Evolutionary conservation across 2,797 vertebrate genomes (phyloP).

Genomic region (Galago senegalensis): DNA sequence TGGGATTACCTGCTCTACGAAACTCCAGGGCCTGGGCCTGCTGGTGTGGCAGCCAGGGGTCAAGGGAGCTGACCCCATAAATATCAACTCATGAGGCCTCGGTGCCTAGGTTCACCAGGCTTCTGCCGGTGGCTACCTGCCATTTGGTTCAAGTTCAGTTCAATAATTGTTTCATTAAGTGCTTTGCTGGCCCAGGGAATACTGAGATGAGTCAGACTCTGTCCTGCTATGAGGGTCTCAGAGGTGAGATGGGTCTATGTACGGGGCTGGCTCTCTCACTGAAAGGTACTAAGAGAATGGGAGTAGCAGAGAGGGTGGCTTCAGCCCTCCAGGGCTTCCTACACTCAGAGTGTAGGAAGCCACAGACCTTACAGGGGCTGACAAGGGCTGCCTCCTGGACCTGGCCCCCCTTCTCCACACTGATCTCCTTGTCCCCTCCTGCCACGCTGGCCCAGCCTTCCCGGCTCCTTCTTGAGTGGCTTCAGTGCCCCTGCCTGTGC

Average conservation of each 20-base stretch:
- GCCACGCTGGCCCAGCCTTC: neutral
- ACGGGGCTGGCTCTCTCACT: neutral
- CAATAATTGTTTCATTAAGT: neutral
- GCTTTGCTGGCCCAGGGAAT: neutral
- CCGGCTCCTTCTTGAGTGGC: neutral
- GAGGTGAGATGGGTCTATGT: neutral
- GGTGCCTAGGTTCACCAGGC: neutral
- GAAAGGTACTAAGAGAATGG: neutral
- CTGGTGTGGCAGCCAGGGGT: neutral
- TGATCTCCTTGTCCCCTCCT: neutral
- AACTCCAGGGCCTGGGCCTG: neutral
- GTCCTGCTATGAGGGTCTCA: neutral
- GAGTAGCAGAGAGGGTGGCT: neutral
- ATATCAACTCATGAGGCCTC: neutral
- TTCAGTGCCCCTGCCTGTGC: neutral
- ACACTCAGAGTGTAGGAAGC: neutral
- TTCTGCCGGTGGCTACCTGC: neutral
- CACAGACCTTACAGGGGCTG: neutral
- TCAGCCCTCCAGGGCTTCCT: neutral
- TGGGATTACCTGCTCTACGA: neutral
- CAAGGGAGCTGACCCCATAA: neutral
- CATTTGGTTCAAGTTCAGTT: constrained; percentile 25
- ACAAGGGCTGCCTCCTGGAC: too few relatives aligned
- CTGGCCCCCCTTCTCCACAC: neutral
- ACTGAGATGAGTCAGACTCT: neutral